Base-by-base conservation (phyloP, 2,113 vertebrate species). In the Pao palembangensis region DNA sequence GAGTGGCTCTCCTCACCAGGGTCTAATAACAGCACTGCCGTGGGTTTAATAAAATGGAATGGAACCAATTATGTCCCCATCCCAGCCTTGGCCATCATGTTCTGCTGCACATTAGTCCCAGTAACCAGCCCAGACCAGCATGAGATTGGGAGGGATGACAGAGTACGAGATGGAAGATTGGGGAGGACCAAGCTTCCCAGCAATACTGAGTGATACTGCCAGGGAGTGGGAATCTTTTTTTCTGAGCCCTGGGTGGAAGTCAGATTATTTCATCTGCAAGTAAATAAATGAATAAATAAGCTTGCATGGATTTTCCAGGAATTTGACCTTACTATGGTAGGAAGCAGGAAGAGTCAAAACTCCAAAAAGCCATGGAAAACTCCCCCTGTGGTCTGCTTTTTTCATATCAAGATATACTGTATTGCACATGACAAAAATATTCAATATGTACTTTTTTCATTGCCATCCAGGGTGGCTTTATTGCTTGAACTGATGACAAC, bases 41-140 rank as follows among this genome's bases (percentile, higher is more conserved):
- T 51, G 80, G 77, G 64, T 84, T 87, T 83, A 88, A 89, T 89
- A 85, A 86, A 90, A 83, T 80, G 80, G 85, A 83, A 87, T 87
- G 87, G 85, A 89, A 88, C 81, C 69, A 87, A 88, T 87, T 86
- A 88, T 82, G 80, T 78, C 61, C 73, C 63, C 71, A 59, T 81
- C 78, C 76, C 76, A 75, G 75, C 65, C 70, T 67, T 69, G 62
- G 63, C 76, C 78, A 69, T 88, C 79, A 58, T 80, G 75, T 75
- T 76, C 69, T 74, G 76, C 58, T 67, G 67, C 5, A 17, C 76
- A 73, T 86, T 78, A 81, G 57, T 31, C 72, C 70, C 63, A 42
- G 77, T 77, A 73, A 64, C 74, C 65, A 72, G 73, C 59, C 59
- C 71, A 77, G 78, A 71, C 67, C 69, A 79, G 65, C 56, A 63